Evolutionary conservation across 1,140 invertebrate species (phyloP), one percentile per base, ranked within the genome.

Genomic region (Eupeodes corollae): DNA sequence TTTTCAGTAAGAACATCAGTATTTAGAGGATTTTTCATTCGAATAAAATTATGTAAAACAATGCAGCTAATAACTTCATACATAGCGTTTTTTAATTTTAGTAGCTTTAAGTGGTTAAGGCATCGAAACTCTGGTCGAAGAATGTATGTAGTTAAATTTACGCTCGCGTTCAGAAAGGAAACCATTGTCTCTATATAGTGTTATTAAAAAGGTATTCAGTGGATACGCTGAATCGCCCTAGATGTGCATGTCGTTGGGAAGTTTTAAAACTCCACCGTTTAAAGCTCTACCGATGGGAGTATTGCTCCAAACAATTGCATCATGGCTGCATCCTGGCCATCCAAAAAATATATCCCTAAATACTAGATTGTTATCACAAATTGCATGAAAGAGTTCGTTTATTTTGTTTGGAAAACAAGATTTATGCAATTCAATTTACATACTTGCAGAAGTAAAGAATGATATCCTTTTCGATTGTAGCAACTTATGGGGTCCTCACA

Each of bases 151-250:
- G 32, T 48, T 48, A 32, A 48, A 48, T 33, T 13, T 19, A 6
- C 40, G 42, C 16, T 48, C 38, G 5, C 42, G 6, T 5, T 15
- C 10, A 5, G 47, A 42, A 11, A 48, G 30, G 16, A 32, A 8
- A 8, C 47, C 39, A 35, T 48, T 42, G 32, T 48, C 16, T 35
- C 16, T 42, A 32, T 42, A 48, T 42, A 21, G 47, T 16, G 47
- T n/a, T 21, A 48, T 35, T 6, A 48, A 31, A 18, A 10, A 48
- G 5, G 30, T 14, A n/a, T 42, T 13, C 5, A 13, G 15, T 6
- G 47, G 47, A 33, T 48, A 48, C 15, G 47, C 47, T 13, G 39
- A 42, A 42, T 48, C 47, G 2, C 47, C 47, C 2, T 42, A 2
- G 5, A 48, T 30, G 42, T 35, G 34, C 12, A 12, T 35, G 10